phyloP scores from a whole-genome alignment of 2,113 vertebrate species.

The Semnornis frantzii region DNA sequence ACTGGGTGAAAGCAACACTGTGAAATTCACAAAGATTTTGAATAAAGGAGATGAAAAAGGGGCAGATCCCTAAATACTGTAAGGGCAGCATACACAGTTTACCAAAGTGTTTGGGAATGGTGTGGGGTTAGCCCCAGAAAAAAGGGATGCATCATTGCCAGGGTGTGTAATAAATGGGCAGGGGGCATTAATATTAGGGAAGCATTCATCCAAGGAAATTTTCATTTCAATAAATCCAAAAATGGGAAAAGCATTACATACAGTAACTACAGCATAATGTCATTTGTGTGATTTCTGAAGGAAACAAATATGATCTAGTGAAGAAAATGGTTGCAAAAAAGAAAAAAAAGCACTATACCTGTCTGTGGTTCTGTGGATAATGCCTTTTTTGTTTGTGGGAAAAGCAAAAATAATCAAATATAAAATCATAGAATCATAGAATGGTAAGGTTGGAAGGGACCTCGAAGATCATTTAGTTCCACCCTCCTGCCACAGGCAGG shows the following conservation, averaged over 20 bases:
- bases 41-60: not conserved
- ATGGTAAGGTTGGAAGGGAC: too few species aligned
- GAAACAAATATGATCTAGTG: constrained; percentile 48
- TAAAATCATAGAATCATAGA: too few species aligned
- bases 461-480: too few species aligned
- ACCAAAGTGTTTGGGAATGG: not conserved
- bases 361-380: not conserved
- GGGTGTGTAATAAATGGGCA: not conserved
- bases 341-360: too few species aligned
- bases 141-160: not conserved
- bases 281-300: constrained; percentile 59
- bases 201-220: not conserved
- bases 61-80: not conserved
- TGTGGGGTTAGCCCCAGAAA: not conserved
- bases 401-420: constrained; percentile 24
- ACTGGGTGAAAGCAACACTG: not conserved
- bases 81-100: not conserved
- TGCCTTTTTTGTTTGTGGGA: constrained; percentile 33
- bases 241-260: not conserved
- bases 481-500: too few species aligned
- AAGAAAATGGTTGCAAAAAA: not conserved
- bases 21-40: not conserved
- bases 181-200: not conserved
- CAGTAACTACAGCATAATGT: constrained; percentile 6
- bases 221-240: not conserved